Percentiles rank a stretch among this genome's conserved stretches.
Evolutionary conservation across 2,113 vertebrate species (phyloP).

Genomic region (Athene noctua): DNA sequence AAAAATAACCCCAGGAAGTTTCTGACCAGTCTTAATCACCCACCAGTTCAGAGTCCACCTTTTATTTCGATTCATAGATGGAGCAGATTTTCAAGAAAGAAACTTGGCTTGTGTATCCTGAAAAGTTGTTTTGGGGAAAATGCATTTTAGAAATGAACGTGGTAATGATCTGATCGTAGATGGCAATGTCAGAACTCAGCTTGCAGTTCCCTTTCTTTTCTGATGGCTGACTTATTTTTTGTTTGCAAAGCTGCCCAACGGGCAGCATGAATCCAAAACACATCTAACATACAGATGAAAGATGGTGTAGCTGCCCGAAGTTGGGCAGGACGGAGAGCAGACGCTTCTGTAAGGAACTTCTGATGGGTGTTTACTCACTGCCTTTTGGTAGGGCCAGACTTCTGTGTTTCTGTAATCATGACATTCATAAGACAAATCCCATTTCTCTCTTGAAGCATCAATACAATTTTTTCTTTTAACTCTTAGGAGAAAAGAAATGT

Average conservation of each 20-base stretch:
- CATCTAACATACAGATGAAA: background rate
- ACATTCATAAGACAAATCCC: background rate
- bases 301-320: background rate
- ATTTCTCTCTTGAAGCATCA: background rate
- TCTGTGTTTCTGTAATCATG: background rate
- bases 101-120: background rate
- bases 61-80: background rate
- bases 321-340: background rate
- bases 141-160: background rate
- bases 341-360: background rate
- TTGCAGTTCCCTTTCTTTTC: background rate
- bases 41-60: background rate
- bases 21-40: background rate
- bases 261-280: background rate
- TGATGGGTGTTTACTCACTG: background rate
- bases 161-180: background rate
- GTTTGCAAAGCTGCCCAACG: background rate
- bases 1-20: background rate
- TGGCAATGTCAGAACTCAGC: background rate
- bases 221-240: background rate
- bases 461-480: background rate
- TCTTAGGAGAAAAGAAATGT: background rate
- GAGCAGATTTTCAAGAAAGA: constrained; percentile 17
- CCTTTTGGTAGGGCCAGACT: background rate
- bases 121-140: background rate